phyloP scores from a whole-genome alignment of 2,888 invertebrate species.

The Eupeodes latifasciatus region DNA sequence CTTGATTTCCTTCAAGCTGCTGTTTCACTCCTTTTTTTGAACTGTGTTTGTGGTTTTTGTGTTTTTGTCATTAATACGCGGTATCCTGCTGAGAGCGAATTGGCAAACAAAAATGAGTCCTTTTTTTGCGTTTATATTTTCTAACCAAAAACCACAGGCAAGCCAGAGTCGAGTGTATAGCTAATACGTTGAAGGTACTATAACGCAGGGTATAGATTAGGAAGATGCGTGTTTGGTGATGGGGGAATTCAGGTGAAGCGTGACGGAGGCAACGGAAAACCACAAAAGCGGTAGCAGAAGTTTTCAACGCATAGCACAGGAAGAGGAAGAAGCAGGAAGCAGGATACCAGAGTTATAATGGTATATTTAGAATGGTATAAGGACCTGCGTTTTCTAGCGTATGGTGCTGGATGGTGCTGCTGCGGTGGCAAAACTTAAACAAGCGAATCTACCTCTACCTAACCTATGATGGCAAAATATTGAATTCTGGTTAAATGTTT shows the following conservation, averaged over 20 bases:
- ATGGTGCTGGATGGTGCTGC: background rate
- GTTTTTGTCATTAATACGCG: slow-evolving; percentile 74
- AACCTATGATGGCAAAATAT: slow-evolving; percentile 55
- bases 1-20: slow-evolving; percentile 39
- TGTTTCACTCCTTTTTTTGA: slow-evolving; percentile 16
- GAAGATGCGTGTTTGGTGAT: slow-evolving; percentile 58
- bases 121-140: slow-evolving; percentile 14
- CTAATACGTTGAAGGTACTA: background rate
- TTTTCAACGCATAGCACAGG: slow-evolving; percentile 50
- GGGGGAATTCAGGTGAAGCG: slow-evolving; percentile 25
- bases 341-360: slow-evolving; percentile 42
- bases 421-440: slow-evolving; percentile 29
- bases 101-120: slow-evolving; percentile 40
- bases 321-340: slow-evolving; percentile 50
- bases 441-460: background rate
- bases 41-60: slow-evolving; percentile 65
- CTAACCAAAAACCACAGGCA: slow-evolving; percentile 53
- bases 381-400: slow-evolving; percentile 52
- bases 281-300: slow-evolving; percentile 63
- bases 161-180: slow-evolving; percentile 12
- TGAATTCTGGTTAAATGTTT: slow-evolving; percentile 64
- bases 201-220: background rate
- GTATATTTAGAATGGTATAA: background rate
- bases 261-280: slow-evolving; percentile 20
- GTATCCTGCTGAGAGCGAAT: slow-evolving; percentile 61